phyloP scores from a whole-genome alignment of 2,113 vertebrate genomes.

The Meleagris gallopavo region DNA sequence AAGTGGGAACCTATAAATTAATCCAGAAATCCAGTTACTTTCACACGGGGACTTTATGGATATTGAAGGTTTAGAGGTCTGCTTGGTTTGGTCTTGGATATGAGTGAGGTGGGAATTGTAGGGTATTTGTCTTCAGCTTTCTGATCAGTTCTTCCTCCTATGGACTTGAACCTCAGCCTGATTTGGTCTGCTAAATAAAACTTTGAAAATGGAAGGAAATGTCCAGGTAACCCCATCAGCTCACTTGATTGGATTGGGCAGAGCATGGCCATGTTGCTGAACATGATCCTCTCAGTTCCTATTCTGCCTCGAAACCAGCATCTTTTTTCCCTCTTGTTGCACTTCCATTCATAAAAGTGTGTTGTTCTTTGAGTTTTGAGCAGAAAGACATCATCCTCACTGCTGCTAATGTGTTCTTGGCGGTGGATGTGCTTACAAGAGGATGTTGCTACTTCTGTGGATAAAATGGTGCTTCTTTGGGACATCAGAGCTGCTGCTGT shows the following conservation, averaged over 20 bases:
- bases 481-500: neutral
- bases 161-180: neutral
- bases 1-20: neutral
- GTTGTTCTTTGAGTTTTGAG: neutral
- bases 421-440: neutral
- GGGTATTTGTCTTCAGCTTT: neutral
- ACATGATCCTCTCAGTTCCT: neutral
- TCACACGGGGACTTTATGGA: neutral
- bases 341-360: neutral
- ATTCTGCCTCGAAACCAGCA: neutral
- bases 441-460: neutral
- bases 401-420: neutral
- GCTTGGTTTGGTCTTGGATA: neutral
- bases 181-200: neutral
- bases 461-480: neutral
- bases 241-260: neutral
- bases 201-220: neutral
- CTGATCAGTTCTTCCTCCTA: neutral
- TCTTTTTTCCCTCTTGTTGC: too few species aligned
- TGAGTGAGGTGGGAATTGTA: neutral
- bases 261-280: neutral
- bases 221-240: neutral
- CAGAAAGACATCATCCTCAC: neutral
- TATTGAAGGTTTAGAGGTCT: neutral
- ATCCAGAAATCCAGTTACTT: neutral